Conservation (phyloP, 2,113 vertebrate genomes). For the Rana temporaria region DNA sequence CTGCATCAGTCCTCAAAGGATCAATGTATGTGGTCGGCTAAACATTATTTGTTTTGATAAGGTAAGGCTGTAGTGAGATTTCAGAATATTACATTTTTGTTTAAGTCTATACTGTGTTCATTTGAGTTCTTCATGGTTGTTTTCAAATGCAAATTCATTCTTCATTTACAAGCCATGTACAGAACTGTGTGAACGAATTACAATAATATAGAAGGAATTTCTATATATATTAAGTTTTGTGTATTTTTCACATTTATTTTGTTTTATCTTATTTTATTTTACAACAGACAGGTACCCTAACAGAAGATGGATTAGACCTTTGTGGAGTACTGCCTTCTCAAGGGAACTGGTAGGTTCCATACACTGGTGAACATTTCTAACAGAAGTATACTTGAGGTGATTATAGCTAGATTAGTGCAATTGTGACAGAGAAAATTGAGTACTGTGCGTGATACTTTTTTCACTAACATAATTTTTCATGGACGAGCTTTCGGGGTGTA, state of each 20-base stretch:
- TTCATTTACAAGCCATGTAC: neutral
- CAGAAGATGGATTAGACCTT: conserved; percentile 75
- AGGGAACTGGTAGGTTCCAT: conserved; percentile 62
- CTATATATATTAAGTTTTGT: neutral
- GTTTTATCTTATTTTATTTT: too few relatives aligned
- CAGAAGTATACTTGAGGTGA: too few relatives aligned
- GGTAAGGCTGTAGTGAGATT: conserved; percentile 56
- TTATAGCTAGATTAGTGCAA: too few relatives aligned
- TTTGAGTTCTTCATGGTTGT: neutral
- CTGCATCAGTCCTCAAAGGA: conserved; percentile 73
- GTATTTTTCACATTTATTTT: too few relatives aligned
- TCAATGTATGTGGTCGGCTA: conserved; percentile 74
- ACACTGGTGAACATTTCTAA: too few relatives aligned
- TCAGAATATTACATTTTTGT: neutral
- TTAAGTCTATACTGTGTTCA: neutral
- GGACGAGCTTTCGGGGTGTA: too few relatives aligned
- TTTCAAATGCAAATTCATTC: neutral
- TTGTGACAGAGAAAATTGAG: too few relatives aligned
- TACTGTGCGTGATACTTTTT: too few relatives aligned
- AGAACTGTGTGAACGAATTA: neutral
- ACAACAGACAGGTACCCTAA: conserved; percentile 71
- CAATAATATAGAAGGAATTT: neutral
- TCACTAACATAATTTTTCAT: too few relatives aligned
- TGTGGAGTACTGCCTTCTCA: conserved; percentile 66
- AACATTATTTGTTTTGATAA: conserved; percentile 79